Conservation (phyloP, 1,140 invertebrate genomes). For the Phortica variegata region DNA sequence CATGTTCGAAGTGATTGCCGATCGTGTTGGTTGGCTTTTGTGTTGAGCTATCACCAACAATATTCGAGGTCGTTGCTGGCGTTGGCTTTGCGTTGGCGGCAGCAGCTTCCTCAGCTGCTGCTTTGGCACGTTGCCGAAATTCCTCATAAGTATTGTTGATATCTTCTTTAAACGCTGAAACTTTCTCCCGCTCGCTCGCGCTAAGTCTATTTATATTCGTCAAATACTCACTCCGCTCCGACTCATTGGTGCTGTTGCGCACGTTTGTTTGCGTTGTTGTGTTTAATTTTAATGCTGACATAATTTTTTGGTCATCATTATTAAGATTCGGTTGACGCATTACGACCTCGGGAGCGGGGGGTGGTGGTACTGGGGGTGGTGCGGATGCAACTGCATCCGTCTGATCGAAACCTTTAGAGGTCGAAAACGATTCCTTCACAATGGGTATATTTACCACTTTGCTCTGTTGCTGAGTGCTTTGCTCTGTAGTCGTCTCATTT, state of each 20-base stretch:
- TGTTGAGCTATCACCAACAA: constrained; percentile 1
- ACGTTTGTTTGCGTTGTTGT: constrained; percentile 4
- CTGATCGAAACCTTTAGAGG: constrained; percentile 5
- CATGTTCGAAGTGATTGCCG: constrained; percentile 35
- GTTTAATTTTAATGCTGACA: constrained; percentile 56
- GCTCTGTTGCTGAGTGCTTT: not conserved
- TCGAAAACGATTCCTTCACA: not conserved
- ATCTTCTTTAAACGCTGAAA: constrained; percentile 16
- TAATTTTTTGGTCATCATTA: constrained; percentile 27
- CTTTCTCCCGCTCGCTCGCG: not conserved
- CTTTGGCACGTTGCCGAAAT: constrained; percentile 57
- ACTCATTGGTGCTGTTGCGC: constrained; percentile 4
- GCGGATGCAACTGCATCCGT: constrained; percentile 9
- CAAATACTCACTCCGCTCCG: not conserved
- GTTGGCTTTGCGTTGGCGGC: constrained; percentile 11
- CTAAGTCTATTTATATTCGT: constrained; percentile 9
- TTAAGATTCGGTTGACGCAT: no score
- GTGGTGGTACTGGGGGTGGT: constrained; percentile 36
- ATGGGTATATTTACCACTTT: constrained; percentile 8
- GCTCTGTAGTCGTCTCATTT: not conserved
- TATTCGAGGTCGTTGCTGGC: constrained; percentile 8
- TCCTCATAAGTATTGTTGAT: constrained; percentile 44
- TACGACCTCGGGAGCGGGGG: constrained; percentile 11
- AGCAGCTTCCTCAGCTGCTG: constrained; percentile 29
- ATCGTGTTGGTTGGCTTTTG: not conserved